Conservation (phyloP, 53 echinoderm and acorn worm species). For the Holothuria scabra region DNA sequence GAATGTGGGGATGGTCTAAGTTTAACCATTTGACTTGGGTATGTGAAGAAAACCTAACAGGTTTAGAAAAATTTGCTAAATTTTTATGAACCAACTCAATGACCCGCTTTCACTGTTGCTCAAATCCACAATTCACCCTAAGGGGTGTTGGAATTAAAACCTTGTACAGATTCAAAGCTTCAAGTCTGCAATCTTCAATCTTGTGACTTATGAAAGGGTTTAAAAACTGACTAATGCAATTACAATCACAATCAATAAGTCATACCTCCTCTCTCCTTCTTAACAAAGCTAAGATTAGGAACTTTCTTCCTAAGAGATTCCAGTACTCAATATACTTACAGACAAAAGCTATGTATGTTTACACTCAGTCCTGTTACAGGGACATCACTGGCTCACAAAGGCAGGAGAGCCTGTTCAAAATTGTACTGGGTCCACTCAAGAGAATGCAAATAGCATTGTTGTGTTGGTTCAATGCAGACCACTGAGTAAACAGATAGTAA, state of each 20-base stretch:
- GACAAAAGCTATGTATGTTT: conserved; percentile 26
- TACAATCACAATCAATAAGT: conserved; percentile 23
- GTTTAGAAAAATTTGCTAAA: too few relatives aligned
- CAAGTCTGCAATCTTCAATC: too few relatives aligned
- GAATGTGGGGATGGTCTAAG: too few relatives aligned
- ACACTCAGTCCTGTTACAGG: conserved; percentile 22
- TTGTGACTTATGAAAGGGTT: too few relatives aligned
- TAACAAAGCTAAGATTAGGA: conserved; percentile 26
- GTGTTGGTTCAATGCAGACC: background rate
- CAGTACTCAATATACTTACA: background rate
- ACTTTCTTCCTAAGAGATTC: background rate
- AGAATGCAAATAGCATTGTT: conserved; percentile 35
- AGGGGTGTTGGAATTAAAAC: too few relatives aligned
- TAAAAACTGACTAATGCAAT: background rate
- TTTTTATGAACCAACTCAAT: too few relatives aligned
- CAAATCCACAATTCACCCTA: too few relatives aligned
- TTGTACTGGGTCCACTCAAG: background rate
- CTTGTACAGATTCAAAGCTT: too few relatives aligned
- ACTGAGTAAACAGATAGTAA: conserved; percentile 13
- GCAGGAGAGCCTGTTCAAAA: conserved; percentile 6
- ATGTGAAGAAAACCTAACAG: too few relatives aligned
- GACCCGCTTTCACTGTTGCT: too few relatives aligned
- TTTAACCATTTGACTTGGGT: too few relatives aligned
- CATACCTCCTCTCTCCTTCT: background rate
- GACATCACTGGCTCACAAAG: conserved; percentile 20